A percentile compares a stretch with the other conserved stretches of the same genome.
phyloP scores from a whole-genome alignment of 92 coral and sea anemone genomes.

The Isaurus tuberculatus region DNA sequence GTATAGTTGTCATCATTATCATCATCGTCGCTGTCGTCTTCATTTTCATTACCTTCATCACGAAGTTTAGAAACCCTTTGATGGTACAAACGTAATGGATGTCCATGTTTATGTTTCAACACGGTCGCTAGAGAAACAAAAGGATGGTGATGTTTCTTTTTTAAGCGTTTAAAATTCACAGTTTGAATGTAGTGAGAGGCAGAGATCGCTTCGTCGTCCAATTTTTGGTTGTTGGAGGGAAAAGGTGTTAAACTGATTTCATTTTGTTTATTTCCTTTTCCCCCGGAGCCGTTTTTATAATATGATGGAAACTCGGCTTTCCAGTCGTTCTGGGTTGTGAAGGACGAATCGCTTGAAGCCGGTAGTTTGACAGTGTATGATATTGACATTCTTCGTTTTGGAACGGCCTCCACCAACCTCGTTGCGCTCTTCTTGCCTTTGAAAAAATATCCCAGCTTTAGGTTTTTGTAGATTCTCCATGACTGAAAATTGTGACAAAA shows the following conservation, averaged over 20 bases:
- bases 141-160: neutral
- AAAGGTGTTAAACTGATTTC: conserved; percentile 61
- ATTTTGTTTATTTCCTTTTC: conserved; percentile 22
- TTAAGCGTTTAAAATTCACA: neutral
- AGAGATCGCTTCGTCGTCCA: conserved; percentile 54
- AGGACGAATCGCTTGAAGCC: conserved; percentile 37
- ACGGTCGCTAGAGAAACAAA: conserved; percentile 12
- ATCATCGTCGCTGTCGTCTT: neutral
- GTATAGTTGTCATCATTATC: neutral
- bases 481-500: conserved; percentile 45
- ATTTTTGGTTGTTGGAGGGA: neutral
- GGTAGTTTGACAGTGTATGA: conserved; percentile 65
- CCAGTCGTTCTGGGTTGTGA: conserved; percentile 24
- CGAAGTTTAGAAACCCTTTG: neutral
- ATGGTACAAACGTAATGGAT: neutral
- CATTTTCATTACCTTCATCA: conserved; percentile 14
- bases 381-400: conserved; percentile 64
- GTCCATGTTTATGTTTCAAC: conserved; percentile 10
- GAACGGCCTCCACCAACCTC: conserved; percentile 3
- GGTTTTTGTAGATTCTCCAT: conserved; percentile 27
- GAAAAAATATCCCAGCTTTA: conserved; percentile 54
- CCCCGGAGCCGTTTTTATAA: neutral
- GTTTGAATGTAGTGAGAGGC: conserved; percentile 29
- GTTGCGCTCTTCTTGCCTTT: conserved; percentile 67
- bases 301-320: conserved; percentile 8